Conservation (phyloP, 2,113 vertebrate genomes). For the Ceyx cyanopectus region DNA sequence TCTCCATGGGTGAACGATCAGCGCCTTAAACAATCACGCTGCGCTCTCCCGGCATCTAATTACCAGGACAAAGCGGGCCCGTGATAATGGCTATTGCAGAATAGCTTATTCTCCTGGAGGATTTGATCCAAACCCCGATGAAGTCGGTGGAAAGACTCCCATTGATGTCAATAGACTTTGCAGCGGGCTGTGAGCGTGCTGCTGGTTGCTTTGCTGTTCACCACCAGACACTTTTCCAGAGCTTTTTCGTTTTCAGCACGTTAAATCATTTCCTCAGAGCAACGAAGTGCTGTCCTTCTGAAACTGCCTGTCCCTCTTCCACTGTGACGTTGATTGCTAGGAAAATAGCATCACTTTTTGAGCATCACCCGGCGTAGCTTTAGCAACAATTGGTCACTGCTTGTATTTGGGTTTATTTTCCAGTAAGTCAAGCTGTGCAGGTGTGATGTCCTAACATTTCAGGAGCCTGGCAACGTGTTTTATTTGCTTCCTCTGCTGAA, state of each 20-base stretch:
- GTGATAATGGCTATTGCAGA: slow-evolving; percentile 60
- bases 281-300: not conserved
- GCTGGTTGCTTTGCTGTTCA: not conserved
- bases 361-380: not conserved
- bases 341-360: not conserved
- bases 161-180: slow-evolving; percentile 66
- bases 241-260: not conserved
- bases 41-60: slow-evolving; percentile 37
- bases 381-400: not conserved
- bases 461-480: slow-evolving; percentile 45
- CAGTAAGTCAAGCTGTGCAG: not conserved
- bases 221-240: not conserved
- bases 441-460: not conserved
- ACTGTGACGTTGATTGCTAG: not conserved
- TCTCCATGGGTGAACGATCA: slow-evolving; percentile 69
- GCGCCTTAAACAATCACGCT: slow-evolving; percentile 26
- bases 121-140: slow-evolving; percentile 60
- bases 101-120: slow-evolving; percentile 56
- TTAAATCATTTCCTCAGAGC: not conserved
- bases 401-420: not conserved
- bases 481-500: slow-evolving; percentile 50
- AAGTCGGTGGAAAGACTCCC: slow-evolving; percentile 57
- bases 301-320: not conserved
- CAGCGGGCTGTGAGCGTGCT: not conserved
- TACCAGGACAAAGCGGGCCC: slow-evolving; percentile 53